Evolutionary conservation across 2,888 invertebrate genomes (phyloP), one percentile per base, ranked within the genome.

Genomic region (Caenorhabditis afra): DNA sequence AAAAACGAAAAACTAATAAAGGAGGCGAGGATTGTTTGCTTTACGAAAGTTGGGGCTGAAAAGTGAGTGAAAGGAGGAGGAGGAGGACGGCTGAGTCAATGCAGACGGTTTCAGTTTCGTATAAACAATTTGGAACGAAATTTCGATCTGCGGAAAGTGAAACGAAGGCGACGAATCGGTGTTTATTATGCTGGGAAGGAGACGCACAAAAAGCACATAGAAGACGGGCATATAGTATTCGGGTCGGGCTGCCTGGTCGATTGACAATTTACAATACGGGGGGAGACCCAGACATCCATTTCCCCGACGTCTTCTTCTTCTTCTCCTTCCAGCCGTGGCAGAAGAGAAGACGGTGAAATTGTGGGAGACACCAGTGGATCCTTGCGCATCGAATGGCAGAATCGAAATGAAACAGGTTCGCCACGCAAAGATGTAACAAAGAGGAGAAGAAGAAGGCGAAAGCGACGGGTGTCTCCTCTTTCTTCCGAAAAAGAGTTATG

Each of bases 321-420:
- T 20, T 53, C 53, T 65, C 7, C 29, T 29, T 67, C 67, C 41
- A 64, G 64, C 61, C 61, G 47, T 29, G 37, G 47, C 57, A 50
- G 45, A 58, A 35, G 45, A 52, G 50, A 37, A 50, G 50, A 49
- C 35, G 37, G 7, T 29, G 29, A 3, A 29, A 29, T 29, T 29
- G 29, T 3, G 29, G 7, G 29, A 29, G 29, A 29, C 4, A 29
- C 4, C 23, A 52, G 29, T 23, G 53, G 53, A 53, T 53, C 53
- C 53, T 53, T 37, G 53, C 53, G 53, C 37, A 53, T 53, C 53
- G 41, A 57, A 41, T 58, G 58, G 39, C 58, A 58, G 44, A 58
- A 45, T 45, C n/a, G 58, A 45, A 58, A 53, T 61, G 58, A 70
- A 53, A 66, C 66, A 66, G 66, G 66, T 66, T 66, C 44, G 45